These are phyloP conservation scores for Tachysurus fulvidraco DNA, from an alignment of 2,113 vertebrate genomes.

Conservation along the genomic window DNA sequence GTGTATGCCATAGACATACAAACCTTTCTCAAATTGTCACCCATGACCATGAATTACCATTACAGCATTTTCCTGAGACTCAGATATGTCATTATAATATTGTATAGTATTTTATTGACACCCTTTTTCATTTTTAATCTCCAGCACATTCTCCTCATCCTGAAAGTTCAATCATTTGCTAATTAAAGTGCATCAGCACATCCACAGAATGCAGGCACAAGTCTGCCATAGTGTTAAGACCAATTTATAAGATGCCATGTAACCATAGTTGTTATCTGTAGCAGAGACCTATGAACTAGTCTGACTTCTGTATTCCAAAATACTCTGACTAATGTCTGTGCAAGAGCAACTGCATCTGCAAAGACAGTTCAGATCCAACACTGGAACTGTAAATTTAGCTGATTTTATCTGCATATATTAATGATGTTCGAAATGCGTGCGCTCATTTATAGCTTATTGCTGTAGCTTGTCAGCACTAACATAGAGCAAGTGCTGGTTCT, in stretches of 20 bases:
- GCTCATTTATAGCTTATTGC: neutral
- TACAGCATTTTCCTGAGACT: neutral
- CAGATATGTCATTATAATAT: neutral
- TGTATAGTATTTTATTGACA: neutral
- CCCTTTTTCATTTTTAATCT: neutral
- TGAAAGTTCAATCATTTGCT: neutral
- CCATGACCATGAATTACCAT: neutral
- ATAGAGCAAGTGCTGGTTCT: neutral
- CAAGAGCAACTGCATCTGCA: neutral
- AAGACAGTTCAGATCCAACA: neutral
- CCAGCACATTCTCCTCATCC: neutral
- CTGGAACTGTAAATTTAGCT: neutral
- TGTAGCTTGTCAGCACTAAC: neutral
- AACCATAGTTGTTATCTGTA: neutral
- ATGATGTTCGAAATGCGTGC: too few relatives aligned
- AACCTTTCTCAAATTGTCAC: neutral
- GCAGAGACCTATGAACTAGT: neutral
- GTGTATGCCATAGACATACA: neutral
- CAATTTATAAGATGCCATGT: neutral
- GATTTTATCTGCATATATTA: neutral
- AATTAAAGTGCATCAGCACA: too few relatives aligned
- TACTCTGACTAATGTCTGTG: neutral
- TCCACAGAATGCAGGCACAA: neutral
- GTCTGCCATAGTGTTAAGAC: neutral
- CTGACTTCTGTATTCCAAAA: conserved; percentile 3